Evolutionary conservation across 2,888 invertebrate genomes (phyloP).

Genomic region (Ectobius pallidus): DNA sequence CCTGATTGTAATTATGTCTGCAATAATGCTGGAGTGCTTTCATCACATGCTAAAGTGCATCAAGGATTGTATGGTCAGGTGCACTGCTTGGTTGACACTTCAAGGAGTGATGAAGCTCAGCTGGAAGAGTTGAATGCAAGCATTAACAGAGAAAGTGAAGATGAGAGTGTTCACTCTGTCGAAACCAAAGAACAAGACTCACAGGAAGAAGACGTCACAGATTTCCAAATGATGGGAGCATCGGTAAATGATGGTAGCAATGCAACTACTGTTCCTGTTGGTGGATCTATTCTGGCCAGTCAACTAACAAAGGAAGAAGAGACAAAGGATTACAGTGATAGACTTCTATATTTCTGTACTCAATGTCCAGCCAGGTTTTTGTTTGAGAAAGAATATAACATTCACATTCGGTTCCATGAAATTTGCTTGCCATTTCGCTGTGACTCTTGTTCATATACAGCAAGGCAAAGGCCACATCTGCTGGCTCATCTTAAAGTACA

Average conservation of each 20-base stretch:
- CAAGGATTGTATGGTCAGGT: slow-evolving; percentile 73
- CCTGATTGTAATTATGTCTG: slow-evolving; percentile 81
- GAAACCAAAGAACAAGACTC: slow-evolving; percentile 35
- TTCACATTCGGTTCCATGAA: slow-evolving; percentile 75
- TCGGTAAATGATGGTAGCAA: neutral
- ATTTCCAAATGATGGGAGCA: neutral
- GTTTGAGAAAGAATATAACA: slow-evolving; percentile 70
- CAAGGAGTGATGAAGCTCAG: slow-evolving; percentile 71
- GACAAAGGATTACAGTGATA: neutral
- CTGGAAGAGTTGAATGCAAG: slow-evolving; percentile 56
- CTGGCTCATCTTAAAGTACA: slow-evolving; percentile 75
- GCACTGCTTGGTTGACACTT: slow-evolving; percentile 70
- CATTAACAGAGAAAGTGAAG: slow-evolving; percentile 10
- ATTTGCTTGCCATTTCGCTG: slow-evolving; percentile 70
- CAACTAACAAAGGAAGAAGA: neutral
- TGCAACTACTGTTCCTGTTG: neutral
- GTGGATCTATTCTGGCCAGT: neutral
- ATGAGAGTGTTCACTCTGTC: slow-evolving; percentile 15
- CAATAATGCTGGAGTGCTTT: slow-evolving; percentile 65
- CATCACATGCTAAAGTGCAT: slow-evolving; percentile 68
- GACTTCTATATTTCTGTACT: slow-evolving; percentile 71
- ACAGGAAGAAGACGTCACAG: slow-evolving; percentile 45
- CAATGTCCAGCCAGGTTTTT: slow-evolving; percentile 80
- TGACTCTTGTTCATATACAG: slow-evolving; percentile 77
- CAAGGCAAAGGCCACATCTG: slow-evolving; percentile 71